These are phyloP conservation scores for Cherax quadricarinatus DNA, from an alignment of 1,140 invertebrate genomes.

Conservation along the genomic window DNA sequence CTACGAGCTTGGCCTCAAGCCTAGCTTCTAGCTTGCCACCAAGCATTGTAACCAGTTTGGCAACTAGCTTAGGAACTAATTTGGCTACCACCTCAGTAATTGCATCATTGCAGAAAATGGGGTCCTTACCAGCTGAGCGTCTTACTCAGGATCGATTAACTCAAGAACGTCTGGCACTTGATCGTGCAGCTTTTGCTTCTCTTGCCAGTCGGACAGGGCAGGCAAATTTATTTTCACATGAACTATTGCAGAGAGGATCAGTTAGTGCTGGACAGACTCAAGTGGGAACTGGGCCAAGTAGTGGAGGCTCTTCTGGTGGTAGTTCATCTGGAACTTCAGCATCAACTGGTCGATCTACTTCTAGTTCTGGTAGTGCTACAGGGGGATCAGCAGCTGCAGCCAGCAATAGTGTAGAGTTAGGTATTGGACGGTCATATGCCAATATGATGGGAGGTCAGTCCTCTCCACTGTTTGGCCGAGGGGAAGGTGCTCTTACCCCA, in stretches of 20 bases:
- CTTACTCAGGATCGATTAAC: slow-evolving; percentile 54
- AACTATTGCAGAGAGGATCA: slow-evolving; percentile 64
- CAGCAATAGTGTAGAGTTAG: slow-evolving; percentile 70
- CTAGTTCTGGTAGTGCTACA: slow-evolving; percentile 48
- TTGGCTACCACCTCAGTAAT: slow-evolving; percentile 69
- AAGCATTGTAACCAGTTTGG: slow-evolving; percentile 56
- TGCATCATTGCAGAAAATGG: slow-evolving; percentile 71
- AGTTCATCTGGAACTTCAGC: slow-evolving; percentile 47
- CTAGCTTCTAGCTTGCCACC: slow-evolving; percentile 64
- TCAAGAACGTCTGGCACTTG: slow-evolving; percentile 54
- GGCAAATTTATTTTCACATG: slow-evolving; percentile 69
- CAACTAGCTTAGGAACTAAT: slow-evolving; percentile 59
- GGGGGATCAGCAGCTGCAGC: slow-evolving; percentile 48
- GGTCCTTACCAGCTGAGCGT: slow-evolving; percentile 66
- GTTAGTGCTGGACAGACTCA: slow-evolving; percentile 63
- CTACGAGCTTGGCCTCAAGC: slow-evolving; percentile 68
- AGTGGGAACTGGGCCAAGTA: slow-evolving; percentile 61
- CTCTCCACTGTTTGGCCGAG: slow-evolving; percentile 71
- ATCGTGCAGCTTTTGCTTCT: slow-evolving; percentile 70
- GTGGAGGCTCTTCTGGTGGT: slow-evolving; percentile 53
- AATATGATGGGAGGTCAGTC: slow-evolving; percentile 71
- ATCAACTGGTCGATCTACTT: slow-evolving; percentile 49
- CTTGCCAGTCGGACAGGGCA: slow-evolving; percentile 70
- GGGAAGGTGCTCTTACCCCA: slow-evolving; percentile 70
- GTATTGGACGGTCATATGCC: slow-evolving; percentile 70